Base-by-base conservation (phyloP, 2,888 invertebrate species). In the Endotricha flammealis region DNA sequence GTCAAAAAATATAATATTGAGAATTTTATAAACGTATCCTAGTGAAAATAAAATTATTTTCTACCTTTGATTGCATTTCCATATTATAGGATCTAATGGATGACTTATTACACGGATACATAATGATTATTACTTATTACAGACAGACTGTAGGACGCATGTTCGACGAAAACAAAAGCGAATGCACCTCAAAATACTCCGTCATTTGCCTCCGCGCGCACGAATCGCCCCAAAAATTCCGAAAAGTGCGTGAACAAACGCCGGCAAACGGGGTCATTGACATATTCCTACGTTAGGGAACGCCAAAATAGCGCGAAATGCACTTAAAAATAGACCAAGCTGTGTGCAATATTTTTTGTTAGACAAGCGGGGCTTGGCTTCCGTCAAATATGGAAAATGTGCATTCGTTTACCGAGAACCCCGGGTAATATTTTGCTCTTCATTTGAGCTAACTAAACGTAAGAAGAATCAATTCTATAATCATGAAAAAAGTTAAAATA, bases 271-370 rank as follows among this genome's bases (percentile, higher is more conserved):
- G 69, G 86, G 85, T 86, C 86, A 85, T 81, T 85, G 86, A 85
- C 86, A 81, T 69, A 71, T 62, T 70, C 70, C 64, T 64, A 72
- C 65, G 74, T 74, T n/a, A 83, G 85, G 85, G 85, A 85, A 86
- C 86, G 85, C 82, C 82, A 86, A 86, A 85, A 86, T 86, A 86
- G 83, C 86, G 85, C 85, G 71, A 86, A 86, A 86, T 86, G 81
- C 82, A 85, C 75, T 80, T 75, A 81, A 81, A 86, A 86, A 86
- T 86, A 86, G 85, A 85, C 54, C 76, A 79, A 72, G 72, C 70
- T 76, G 73, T 79, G 79, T 83, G 85, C 85, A 83, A 83, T 83
- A 85, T 86, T 85, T 86, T 85, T 85, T 85, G 78, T 85, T 59
- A 62, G 61, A 50, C 46, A 20, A 20, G 45, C 52, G 43, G 38